Evolutionary conservation across 2,113 vertebrate species (phyloP), one percentile per base, ranked within the genome.

Genomic region (Microtus oregoni): DNA sequence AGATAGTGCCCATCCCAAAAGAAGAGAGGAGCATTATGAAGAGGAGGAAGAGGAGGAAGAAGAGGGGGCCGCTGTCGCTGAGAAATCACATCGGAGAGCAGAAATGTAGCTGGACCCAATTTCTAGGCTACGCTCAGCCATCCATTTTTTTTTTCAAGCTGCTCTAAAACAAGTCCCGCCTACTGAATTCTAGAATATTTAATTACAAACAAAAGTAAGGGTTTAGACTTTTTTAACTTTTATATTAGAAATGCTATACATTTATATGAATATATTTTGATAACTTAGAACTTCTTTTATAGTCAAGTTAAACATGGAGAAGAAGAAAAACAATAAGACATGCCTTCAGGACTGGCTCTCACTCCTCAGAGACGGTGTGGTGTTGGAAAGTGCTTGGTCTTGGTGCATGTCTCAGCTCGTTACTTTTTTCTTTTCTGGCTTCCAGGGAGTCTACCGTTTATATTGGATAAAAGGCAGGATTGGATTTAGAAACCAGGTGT

Each of bases 21-120:
- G 98, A 11, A 98, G 98, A 85, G 99, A 99, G 79, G 99, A 99
- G 28, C 99, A 99, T 44, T 99, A 99, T 0, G 99, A 99, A 47
- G 99, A 99, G 44, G 99, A 99, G 0, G 99, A 99, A 4, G 99
- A 99, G 0, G 99, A 98, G 3, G 99, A 99, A 1, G 99, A 99
- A 0, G 99, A 99, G 0, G 97, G 97, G 13, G 99, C 96, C 0
- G 98, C 98, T 41, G 83, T 38, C 17, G 98, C 98, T 79, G 99
- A 99, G 98, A 98, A 98, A 63, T 98, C 99, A 20, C 99, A 95
- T 30, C 98, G 99, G 75, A 98, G 99, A 91, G 98, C 98, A 9
- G 99, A 99, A 97, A 99, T 99, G 99, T 99, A 98, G 98, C 76
- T 3, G 4, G 38, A 52, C 14, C 14, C 44, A 3, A 1, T 41